Conservation (phyloP, 2,888 invertebrate genomes). For the Euplexia lucipara region DNA sequence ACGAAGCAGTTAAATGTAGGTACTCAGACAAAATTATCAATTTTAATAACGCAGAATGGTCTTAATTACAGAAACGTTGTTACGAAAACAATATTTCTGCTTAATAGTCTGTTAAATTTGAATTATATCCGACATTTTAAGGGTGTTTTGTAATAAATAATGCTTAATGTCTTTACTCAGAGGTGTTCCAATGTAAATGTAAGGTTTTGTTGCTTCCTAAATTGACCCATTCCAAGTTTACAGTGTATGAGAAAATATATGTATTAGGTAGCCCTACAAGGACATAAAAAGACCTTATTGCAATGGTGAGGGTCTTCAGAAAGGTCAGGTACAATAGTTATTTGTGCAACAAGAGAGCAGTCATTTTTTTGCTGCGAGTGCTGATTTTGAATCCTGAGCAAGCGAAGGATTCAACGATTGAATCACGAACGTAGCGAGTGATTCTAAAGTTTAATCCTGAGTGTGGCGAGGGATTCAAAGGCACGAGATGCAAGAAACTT, state of each 20-base stretch:
- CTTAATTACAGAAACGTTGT: conserved; percentile 66
- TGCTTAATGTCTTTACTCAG: conserved; percentile 64
- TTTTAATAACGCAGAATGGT: conserved; percentile 40
- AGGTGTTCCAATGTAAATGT: conserved; percentile 54
- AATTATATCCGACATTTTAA: conserved; percentile 69
- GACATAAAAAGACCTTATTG: too few species aligned
- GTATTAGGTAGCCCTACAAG: conserved; percentile 3
- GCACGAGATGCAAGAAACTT: too few species aligned
- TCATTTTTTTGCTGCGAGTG: too few species aligned
- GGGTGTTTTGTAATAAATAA: conserved; percentile 69
- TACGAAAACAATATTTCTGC: conserved; percentile 68
- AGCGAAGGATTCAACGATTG: too few species aligned
- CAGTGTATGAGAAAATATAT: conserved; percentile 37
- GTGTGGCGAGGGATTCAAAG: too few species aligned
- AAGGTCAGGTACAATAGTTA: too few species aligned
- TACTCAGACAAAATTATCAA: conserved; percentile 33
- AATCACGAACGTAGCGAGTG: too few species aligned
- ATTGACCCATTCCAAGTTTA: conserved; percentile 50
- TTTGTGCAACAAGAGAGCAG: too few species aligned
- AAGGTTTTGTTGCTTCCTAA: conserved; percentile 39
- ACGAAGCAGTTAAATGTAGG: too few species aligned
- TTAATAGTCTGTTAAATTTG: conserved; percentile 75
- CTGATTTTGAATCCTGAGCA: too few species aligned
- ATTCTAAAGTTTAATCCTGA: too few species aligned
- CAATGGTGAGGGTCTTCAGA: too few species aligned